Base-by-base conservation (phyloP, 2,888 invertebrate species). In the Dolomedes plantarius region DNA sequence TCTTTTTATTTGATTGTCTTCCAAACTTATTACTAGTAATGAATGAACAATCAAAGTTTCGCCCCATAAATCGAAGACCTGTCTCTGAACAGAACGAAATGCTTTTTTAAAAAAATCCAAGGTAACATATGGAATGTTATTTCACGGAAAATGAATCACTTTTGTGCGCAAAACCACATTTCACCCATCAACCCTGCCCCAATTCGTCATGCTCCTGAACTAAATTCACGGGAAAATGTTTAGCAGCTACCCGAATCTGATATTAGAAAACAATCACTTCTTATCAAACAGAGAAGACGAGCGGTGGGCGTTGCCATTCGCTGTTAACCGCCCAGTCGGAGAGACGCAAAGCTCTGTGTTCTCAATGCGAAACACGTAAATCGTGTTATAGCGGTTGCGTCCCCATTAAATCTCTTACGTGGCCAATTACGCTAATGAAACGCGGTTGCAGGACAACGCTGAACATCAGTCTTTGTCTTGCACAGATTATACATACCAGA, bases 351-450 rank as follows among this genome's bases (percentile, higher is more conserved):
- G 29, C 32, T 68, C n/a, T 36, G 31, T 16, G 6, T 68, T 46
- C 46, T 46, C 46, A 29, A 85, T 86, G 78, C 85, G 65, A 74
- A 86, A 73, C 85, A 86, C 85, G 85, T 75, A 46, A 69, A 69
- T 32, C 74, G 75, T 86, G 78, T 79, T 86, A 74, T 68, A 79
- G 73, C 67, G 64, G 73, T n/a, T 79, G 72, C 74, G 85, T 32
- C 46, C 78, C 74, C 85, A 62, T 64, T 86, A 74, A 56, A 29
- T 36, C 28, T 16, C 56, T 68, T 79, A 86, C 78, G 78, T 64
- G 73, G 79, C 85, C 85, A 78, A 86, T 86, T 86, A 86, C 62
- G 68, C 74, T 86, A 86, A 86, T 86, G 85, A 86, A 86, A 86
- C 76, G 72, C 6, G 9, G 39, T 28, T 72, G 72, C 32, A 5